These are phyloP conservation scores for Umimayanthus kanabou DNA, from an alignment of 92 coral and sea anemone species.

Conservation along the genomic window DNA sequence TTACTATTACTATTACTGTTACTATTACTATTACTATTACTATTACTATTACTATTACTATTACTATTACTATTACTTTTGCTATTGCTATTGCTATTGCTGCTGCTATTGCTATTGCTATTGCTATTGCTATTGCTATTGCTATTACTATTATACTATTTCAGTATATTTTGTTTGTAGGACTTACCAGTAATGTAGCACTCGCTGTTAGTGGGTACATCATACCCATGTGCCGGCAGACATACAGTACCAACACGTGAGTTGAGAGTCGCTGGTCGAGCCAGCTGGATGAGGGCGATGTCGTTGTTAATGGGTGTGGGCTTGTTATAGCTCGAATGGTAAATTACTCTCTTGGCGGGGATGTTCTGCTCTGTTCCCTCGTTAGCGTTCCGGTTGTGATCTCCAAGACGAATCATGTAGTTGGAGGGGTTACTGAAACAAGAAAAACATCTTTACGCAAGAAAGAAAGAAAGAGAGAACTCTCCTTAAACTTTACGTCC, in stretches of 20 bases:
- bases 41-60: no score
- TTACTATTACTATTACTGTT: no score
- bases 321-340: slow-evolving; percentile 57
- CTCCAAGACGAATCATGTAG: slow-evolving; percentile 73
- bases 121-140: no score
- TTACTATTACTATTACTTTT: no score
- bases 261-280: slow-evolving; percentile 55
- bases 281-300: slow-evolving; percentile 65
- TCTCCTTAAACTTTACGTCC: no score
- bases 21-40: no score
- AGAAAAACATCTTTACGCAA: no score
- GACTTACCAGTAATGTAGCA: slow-evolving; percentile 70
- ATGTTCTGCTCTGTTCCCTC: slow-evolving; percentile 75
- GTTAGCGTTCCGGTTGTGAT: slow-evolving; percentile 62
- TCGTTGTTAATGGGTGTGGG: slow-evolving; percentile 61
- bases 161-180: no score
- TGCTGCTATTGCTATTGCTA: no score
- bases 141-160: no score
- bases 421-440: slow-evolving; percentile 25
- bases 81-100: no score
- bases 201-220: slow-evolving; percentile 51
- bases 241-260: slow-evolving; percentile 67
- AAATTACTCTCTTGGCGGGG: slow-evolving; percentile 49
- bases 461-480: no score
- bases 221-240: slow-evolving; percentile 55